Evolutionary conservation across 92 coral and sea anemone genomes (phyloP).

Genomic region (Epizoanthus scotinus): DNA sequence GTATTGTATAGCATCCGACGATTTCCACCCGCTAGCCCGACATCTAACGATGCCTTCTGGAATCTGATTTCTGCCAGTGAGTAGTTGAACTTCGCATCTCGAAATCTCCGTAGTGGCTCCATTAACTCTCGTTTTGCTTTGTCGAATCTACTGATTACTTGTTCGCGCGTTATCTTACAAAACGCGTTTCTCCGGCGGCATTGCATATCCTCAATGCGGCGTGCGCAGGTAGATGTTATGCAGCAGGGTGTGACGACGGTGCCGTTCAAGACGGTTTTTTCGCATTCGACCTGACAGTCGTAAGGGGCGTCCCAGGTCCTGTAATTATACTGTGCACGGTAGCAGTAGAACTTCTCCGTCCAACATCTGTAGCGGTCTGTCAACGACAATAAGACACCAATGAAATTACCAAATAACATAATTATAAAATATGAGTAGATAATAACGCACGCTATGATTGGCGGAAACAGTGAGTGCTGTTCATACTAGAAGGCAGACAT

Average conservation of each 20-base stretch:
- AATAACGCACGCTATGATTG: no score
- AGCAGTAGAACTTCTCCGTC: constrained; percentile 43
- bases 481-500: no score
- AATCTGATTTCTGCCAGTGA: constrained; percentile 55
- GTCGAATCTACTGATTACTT: constrained; percentile 46
- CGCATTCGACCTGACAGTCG: constrained; percentile 64
- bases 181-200: constrained; percentile 65
- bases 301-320: constrained; percentile 46
- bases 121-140: constrained; percentile 33
- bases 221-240: constrained; percentile 49
- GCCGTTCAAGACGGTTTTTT: constrained; percentile 55
- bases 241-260: constrained; percentile 73
- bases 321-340: constrained; percentile 47
- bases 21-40: constrained; percentile 52
- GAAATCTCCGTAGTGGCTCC: constrained; percentile 41
- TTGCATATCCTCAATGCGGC: constrained; percentile 45
- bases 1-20: constrained; percentile 55
- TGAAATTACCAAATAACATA: background rate
- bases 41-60: constrained; percentile 42
- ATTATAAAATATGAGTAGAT: no score
- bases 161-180: constrained; percentile 56
- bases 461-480: no score
- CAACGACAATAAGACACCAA: background rate
- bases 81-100: constrained; percentile 42
- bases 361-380: constrained; percentile 50